phyloP scores from a whole-genome alignment of 64 coral and sea anemone species.

The Stichodactyla helianthus region DNA sequence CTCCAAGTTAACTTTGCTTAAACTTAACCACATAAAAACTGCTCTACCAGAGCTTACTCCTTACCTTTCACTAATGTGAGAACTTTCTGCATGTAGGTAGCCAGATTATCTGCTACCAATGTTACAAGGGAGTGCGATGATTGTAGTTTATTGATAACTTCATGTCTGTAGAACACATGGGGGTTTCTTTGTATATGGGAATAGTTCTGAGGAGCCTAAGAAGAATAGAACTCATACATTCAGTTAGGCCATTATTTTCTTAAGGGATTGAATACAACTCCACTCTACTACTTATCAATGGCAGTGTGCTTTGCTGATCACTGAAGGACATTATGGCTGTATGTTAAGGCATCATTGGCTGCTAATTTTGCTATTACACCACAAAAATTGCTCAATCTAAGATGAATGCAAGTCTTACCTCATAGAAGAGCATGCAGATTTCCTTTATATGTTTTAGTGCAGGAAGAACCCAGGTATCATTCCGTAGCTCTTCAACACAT shows the following conservation, averaged over 20 bases:
- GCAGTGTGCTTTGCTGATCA: too few relatives aligned
- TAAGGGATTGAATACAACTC: too few relatives aligned
- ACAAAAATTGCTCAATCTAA: not conserved
- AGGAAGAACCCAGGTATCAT: constrained; percentile 96
- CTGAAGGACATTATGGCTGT: too few relatives aligned
- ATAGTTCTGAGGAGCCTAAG: constrained; percentile 96
- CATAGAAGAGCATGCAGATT: constrained; percentile 98
- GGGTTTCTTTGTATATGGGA: constrained; percentile 96
- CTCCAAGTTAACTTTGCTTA: too few relatives aligned
- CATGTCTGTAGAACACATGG: constrained; percentile 96
- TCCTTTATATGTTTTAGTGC: constrained; percentile 97
- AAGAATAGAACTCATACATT: not conserved
- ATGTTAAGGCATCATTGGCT: too few relatives aligned
- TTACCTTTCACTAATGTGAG: constrained; percentile 53
- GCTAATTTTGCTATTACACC: too few relatives aligned
- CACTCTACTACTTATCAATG: too few relatives aligned
- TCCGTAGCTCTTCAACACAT: constrained; percentile 97
- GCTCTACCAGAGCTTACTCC: too few relatives aligned
- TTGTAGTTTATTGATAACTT: constrained; percentile 93
- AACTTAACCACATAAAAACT: too few relatives aligned
- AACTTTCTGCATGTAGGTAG: constrained; percentile 87
- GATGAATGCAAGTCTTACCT: constrained; percentile 31
- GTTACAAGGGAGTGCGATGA: constrained; percentile 70
- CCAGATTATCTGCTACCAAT: constrained; percentile 87
- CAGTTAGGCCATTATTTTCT: too few relatives aligned